Percentiles rank a stretch among this genome's conserved stretches.
Conservation (phyloP, 2,888 invertebrate genomes). For the Tachystola acroxantha region DNA sequence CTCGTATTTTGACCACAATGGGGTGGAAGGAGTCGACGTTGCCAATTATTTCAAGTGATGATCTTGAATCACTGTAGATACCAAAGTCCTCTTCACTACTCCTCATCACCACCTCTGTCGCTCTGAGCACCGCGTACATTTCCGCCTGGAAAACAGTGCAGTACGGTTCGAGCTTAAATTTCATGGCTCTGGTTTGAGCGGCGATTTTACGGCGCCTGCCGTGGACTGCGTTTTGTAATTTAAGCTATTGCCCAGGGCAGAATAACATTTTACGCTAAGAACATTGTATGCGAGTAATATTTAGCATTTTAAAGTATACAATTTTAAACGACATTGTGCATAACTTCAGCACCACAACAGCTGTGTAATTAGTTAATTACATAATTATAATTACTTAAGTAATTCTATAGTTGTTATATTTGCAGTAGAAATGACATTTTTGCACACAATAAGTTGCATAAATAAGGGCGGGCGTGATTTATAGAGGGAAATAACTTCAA, state of each 20-base stretch:
- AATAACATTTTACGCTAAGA: conserved; percentile 41
- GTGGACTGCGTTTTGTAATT: conserved; percentile 50
- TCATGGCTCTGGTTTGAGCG: too few relatives aligned
- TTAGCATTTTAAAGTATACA: conserved; percentile 38
- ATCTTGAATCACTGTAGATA: too few relatives aligned
- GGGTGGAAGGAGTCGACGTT: too few relatives aligned
- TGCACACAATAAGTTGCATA: conserved; percentile 25
- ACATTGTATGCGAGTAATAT: conserved; percentile 47
- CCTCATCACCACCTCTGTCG: too few relatives aligned
- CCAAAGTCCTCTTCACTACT: too few relatives aligned
- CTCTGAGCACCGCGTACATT: too few relatives aligned
- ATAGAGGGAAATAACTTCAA: conserved; percentile 34
- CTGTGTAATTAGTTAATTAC: neutral
- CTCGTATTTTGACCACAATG: too few relatives aligned
- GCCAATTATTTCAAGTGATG: too few relatives aligned
- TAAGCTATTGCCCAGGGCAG: conserved; percentile 42
- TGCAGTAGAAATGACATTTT: conserved; percentile 11
- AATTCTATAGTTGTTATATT: conserved; percentile 13
- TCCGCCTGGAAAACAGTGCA: too few relatives aligned
- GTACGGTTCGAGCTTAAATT: too few relatives aligned
- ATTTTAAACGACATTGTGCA: conserved; percentile 15
- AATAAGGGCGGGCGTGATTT: conserved; percentile 35
- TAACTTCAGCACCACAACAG: too few relatives aligned
- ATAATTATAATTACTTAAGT: too few relatives aligned
- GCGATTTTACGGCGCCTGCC: conserved; percentile 49